Conservation (phyloP, 2,888 invertebrate species). For the Invenusta paracnida region DNA sequence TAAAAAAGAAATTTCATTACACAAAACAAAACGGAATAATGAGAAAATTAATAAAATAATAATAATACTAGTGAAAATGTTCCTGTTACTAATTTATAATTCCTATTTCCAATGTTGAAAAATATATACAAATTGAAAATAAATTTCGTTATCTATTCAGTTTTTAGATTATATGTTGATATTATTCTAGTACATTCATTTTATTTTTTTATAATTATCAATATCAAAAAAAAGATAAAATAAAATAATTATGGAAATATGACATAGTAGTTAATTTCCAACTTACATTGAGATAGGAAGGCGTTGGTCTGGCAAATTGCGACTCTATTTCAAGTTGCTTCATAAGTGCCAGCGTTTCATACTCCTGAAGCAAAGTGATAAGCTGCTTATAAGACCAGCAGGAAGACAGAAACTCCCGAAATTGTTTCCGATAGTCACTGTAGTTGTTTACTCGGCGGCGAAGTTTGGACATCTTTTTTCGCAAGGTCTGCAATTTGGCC, state of each 20-base stretch:
- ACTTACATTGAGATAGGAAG: neutral
- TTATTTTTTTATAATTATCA: too few relatives aligned
- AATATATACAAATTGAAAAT: too few relatives aligned
- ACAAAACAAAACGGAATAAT: neutral
- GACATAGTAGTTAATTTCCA: too few relatives aligned
- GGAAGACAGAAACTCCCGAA: constrained; percentile 13
- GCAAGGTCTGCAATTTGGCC: neutral
- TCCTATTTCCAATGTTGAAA: too few relatives aligned
- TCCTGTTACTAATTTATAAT: too few relatives aligned
- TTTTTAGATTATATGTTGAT: too few relatives aligned
- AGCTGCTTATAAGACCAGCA: constrained; percentile 13
- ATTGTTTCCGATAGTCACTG: constrained; percentile 17
- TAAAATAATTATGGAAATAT: too few relatives aligned
- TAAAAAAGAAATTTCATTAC: neutral
- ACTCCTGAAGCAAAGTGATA: constrained; percentile 10
- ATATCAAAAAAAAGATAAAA: too few relatives aligned
- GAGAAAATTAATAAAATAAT: neutral
- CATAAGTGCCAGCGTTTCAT: neutral
- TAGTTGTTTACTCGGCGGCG: constrained; percentile 1
- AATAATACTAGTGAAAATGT: too few relatives aligned
- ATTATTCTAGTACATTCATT: too few relatives aligned
- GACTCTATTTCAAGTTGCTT: constrained; percentile 10
- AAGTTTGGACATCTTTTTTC: constrained; percentile 25
- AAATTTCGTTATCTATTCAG: too few relatives aligned
- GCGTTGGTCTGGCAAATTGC: neutral